Evolutionary conservation across 2,113 vertebrate genomes (phyloP).

Genomic region (Cariama cristata): DNA sequence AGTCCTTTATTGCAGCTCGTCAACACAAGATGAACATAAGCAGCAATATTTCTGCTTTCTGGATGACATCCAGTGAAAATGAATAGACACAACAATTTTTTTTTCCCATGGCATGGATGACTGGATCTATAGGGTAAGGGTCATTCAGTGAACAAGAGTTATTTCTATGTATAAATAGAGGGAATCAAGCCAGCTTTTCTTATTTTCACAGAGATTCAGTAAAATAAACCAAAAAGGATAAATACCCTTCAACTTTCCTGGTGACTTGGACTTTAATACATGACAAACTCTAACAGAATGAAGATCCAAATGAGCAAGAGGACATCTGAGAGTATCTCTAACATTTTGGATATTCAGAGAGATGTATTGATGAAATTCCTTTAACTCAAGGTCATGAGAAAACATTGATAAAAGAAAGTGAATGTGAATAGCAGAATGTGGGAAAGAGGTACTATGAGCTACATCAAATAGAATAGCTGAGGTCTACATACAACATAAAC

Average conservation of each 20-base stretch:
- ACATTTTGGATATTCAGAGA: background rate
- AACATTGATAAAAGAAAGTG: conserved; percentile 3
- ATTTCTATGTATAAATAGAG: conserved; percentile 57
- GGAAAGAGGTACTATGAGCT: background rate
- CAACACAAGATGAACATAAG: conserved; percentile 46
- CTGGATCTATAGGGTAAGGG: conserved; percentile 61
- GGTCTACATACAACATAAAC: background rate
- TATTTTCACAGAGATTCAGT: conserved; percentile 66
- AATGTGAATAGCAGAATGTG: conserved; percentile 15
- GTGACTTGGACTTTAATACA: conserved; percentile 18
- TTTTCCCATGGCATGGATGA: conserved; percentile 62
- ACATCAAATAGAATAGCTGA: background rate
- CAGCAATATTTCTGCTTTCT: conserved; percentile 65
- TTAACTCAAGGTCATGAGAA: conserved; percentile 25
- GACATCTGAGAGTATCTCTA: conserved; percentile 2
- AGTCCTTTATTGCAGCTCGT: conserved; percentile 34
- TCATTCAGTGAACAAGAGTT: conserved; percentile 64
- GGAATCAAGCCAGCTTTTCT: conserved; percentile 58
- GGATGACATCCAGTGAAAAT: conserved; percentile 67
- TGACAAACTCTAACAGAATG: background rate
- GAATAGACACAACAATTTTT: conserved; percentile 57
- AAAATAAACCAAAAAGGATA: conserved; percentile 52
- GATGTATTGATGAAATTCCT: conserved; percentile 21
- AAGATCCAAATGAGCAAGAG: background rate
- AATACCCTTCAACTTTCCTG: conserved; percentile 12